Evolutionary conservation across 2,113 vertebrate species (phyloP).

Genomic region (Macquaria australasica): DNA sequence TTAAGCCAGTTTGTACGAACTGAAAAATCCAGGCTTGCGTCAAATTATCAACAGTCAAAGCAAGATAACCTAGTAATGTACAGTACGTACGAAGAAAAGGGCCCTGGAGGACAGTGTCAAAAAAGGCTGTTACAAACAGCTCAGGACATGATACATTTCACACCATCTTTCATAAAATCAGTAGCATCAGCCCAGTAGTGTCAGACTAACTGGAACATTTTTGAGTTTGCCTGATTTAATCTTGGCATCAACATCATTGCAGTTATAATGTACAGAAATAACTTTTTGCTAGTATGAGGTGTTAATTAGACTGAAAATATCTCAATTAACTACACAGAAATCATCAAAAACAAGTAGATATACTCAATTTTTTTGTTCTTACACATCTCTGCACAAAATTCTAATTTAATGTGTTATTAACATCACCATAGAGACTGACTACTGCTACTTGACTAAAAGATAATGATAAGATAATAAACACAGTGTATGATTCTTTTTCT

Average conservation of each 20-base stretch:
- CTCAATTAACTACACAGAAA: neutral
- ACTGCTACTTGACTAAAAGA: slow-evolving; percentile 25
- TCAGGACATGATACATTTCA: neutral
- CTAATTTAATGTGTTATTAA: slow-evolving; percentile 22
- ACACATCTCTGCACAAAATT: slow-evolving; percentile 30
- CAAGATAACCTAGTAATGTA: neutral
- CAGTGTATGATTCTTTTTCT: slow-evolving; percentile 1
- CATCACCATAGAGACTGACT: slow-evolving; percentile 19
- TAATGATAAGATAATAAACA: slow-evolving; percentile 18
- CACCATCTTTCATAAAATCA: neutral
- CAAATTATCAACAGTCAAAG: neutral
- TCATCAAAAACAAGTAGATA: slow-evolving; percentile 7
- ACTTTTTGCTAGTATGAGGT: neutral
- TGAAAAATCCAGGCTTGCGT: neutral
- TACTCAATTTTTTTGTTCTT: slow-evolving; percentile 33
- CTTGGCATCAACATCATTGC: neutral
- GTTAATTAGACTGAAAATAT: neutral
- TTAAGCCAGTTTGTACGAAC: neutral
- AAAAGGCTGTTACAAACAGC: neutral
- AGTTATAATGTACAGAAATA: neutral
- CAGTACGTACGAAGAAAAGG: neutral
- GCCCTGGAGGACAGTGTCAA: neutral
- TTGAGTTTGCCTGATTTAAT: neutral
- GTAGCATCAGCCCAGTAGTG: neutral
- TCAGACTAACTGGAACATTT: neutral